These are phyloP conservation scores for Hippocampus zosterae DNA, from an alignment of 2,113 vertebrate genomes.

Conservation along the genomic window DNA sequence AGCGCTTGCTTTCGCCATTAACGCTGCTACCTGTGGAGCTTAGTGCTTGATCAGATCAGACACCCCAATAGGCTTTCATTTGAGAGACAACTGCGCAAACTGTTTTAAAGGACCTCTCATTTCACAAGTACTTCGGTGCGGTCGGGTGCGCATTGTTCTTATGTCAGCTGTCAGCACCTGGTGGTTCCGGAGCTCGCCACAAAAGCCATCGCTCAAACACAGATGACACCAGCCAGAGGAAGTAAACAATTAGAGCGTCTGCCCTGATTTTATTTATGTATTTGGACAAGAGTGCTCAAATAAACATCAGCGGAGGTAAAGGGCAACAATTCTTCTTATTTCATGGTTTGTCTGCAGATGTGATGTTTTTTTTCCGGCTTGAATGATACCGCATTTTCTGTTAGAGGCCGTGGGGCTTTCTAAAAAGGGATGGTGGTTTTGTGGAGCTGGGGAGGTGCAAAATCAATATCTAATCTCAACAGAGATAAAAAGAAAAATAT, in stretches of 20 bases:
- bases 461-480: constrained; percentile 70
- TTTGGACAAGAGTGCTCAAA: not conserved
- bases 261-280: not conserved
- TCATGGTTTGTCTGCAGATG: constrained; percentile 25
- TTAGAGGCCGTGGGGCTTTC: constrained; percentile 31
- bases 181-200: constrained; percentile 45
- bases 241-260: no score
- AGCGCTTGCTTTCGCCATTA: constrained; percentile 18
- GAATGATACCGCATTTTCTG: constrained; percentile 50
- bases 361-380: constrained; percentile 22
- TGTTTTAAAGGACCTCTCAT: constrained; percentile 55
- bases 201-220: constrained; percentile 48
- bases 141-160: constrained; percentile 50
- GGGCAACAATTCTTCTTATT: constrained; percentile 20
- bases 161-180: constrained; percentile 66
- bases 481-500: constrained; percentile 60
- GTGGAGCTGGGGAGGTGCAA: constrained; percentile 42
- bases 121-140: constrained; percentile 30
- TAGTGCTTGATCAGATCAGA: constrained; percentile 7
- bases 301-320: constrained; percentile 8
- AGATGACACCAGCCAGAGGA: constrained; percentile 48
- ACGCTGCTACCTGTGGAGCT: constrained; percentile 17
- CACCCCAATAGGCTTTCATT: constrained; percentile 39
- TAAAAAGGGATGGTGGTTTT: constrained; percentile 40
- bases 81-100: constrained; percentile 33